Percentiles rank a stretch among this genome's conserved stretches.
These are phyloP conservation scores for Jordanella pulchra DNA, from an alignment of 2,797 vertebrate species.

Conservation along the genomic window DNA sequence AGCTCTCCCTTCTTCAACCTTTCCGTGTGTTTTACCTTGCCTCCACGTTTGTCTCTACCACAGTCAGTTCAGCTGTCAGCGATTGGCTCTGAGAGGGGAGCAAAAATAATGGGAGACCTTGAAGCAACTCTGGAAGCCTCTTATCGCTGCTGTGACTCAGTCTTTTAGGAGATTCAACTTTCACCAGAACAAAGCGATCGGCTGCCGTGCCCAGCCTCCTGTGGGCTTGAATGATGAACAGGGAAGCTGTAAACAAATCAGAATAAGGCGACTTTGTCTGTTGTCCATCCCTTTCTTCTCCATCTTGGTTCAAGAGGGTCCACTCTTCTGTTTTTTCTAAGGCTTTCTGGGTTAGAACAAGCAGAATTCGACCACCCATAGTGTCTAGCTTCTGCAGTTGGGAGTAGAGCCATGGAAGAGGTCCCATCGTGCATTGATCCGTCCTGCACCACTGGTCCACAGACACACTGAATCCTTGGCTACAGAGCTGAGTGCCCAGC, in stretches of 20 bases:
- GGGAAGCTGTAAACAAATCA: conserved; percentile 82
- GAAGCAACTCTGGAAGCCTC: conserved; percentile 75
- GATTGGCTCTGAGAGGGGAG: conserved; percentile 81
- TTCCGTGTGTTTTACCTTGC: conserved; percentile 19
- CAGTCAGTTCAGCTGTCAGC: conserved; percentile 77
- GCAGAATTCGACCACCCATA: conserved; percentile 74
- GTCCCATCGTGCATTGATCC: conserved; percentile 76
- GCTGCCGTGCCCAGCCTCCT: conserved; percentile 62
- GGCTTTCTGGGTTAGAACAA: conserved; percentile 80
- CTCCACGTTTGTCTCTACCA: conserved; percentile 20
- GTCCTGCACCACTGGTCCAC: conserved; percentile 86
- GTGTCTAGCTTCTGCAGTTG: conserved; percentile 77
- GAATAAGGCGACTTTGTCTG: conserved; percentile 48
- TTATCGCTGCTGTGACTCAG: conserved; percentile 9
- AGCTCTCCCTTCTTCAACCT: not conserved
- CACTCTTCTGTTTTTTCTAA: conserved; percentile 61
- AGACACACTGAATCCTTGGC: conserved; percentile 77
- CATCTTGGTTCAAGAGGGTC: conserved; percentile 24
- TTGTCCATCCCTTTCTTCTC: not conserved
- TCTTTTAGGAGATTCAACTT: conserved; percentile 68
- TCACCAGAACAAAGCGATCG: conserved; percentile 80
- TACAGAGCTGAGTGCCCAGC: conserved; percentile 78
- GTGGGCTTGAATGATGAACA: conserved; percentile 79
- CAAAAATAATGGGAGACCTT: conserved; percentile 75
- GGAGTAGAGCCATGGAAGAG: conserved; percentile 87